Evolutionary conservation across 2,113 vertebrate species (phyloP), one percentile per base, ranked within the genome.

Genomic region (Eubucco bourcierii): DNA sequence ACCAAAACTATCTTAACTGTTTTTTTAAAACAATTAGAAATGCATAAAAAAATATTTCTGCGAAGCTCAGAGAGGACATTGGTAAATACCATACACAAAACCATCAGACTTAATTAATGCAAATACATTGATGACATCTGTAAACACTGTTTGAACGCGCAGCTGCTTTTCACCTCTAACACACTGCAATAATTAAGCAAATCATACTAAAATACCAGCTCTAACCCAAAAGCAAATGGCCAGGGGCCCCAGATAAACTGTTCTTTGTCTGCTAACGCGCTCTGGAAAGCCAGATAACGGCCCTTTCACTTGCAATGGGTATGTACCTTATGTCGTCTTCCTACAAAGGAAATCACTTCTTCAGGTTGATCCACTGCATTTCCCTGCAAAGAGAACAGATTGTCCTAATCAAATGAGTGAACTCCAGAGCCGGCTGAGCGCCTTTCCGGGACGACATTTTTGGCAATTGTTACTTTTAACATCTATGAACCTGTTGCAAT

Each of bases 391-490:
- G 68, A 41, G 16, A 91, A 74, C 58, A 79, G 77, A 72, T 46
- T 39, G 33, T n/a, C 56, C 47, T 83, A 8, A 75, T 56, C 31
- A 87, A 90, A 88, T 28, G n/a, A 95, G 78, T 1, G 31, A 91
- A 93, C 50, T 34, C 63, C 86, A 74, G 86, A 86, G 81, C 20
- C 0, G 1, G 27, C 83, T 90, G 85, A 86, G 23, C 29, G 84
- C 53, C 61, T 93, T 87, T 71, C 73, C 80, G 53, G 86, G 90
- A 76, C 76, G 53, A 55, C 29, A 29, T 74, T 90, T 91, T 60
- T 85, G 74, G 39, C 34, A 78, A 61, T 7, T 75, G 37, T 75
- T 96, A 90, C 88, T 95, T 94, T 86, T 90, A 90, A 87, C 60
- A 63, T 52, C 29, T 87, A 90, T 50, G 56, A 95, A 79, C 65